Evolutionary conservation across 2,888 invertebrate species (phyloP), one percentile per base, ranked within the genome.

Genomic region (Zaprionus bogoriensis): DNA sequence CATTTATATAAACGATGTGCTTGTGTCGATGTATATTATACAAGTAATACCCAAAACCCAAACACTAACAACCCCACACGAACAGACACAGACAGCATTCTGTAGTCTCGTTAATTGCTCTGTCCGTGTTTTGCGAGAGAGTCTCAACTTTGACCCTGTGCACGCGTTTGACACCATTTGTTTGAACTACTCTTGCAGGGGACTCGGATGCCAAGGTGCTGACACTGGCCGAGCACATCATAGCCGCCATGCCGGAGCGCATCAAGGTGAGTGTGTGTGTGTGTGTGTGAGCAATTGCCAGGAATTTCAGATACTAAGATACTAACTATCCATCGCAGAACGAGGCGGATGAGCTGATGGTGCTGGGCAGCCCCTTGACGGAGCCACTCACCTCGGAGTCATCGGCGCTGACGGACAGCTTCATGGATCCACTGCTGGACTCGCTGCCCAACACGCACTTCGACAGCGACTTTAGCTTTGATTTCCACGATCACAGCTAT

Each of bases 181-280:
- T 30, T 47, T 58, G 23, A 4, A 22, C 27, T 46, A 25, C n/a
- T n/a, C n/a, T 89, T 94, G 90, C 93, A 96, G 96, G 97, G 95
- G 97, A 97, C 91, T 96, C 97, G 92, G 96, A 97, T 93, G 96
- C 95, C 86, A 94, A 96, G 88, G 97, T 98, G 72, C 93, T 97
- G 87, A 98, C 97, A 55, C 92, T 99, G 89, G 99, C 99, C 53
- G 98, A 98, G 91, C 98, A 99, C 92, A 99, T 99, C 84, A 99
- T 99, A 88, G 99, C 98, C 53, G 99, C 99, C 9, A 97, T 99
- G 94, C 99, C 99, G 62, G 98, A 98, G 80, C 93, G 98, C 87
- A 99, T 99, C 90, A 99, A 99, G 94, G 96, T 96, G 90, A 88
- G 78, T 36, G 1, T 2, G 2, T 0, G 6, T 27, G 3, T 4